Evolutionary conservation across 1,140 invertebrate genomes (phyloP).

Genomic region (Leptinotarsa lineolata): DNA sequence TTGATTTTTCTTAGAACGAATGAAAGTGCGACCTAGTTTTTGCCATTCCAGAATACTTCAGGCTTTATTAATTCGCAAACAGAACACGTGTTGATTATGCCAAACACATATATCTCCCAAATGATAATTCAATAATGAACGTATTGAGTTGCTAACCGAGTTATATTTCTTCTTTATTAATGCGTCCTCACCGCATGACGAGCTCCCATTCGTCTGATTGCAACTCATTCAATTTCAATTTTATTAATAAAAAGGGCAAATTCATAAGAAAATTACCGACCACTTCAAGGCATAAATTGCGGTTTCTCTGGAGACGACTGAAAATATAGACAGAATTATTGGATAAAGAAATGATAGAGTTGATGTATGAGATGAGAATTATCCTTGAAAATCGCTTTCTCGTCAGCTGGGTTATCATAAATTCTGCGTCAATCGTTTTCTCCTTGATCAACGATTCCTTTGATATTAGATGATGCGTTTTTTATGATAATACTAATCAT

Average conservation of each 20-base stretch:
- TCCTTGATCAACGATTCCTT: no score
- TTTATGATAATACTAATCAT: no score
- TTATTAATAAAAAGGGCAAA: constrained; percentile 6
- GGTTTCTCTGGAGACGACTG: neutral
- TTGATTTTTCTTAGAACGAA: no score
- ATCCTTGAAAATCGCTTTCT: no score
- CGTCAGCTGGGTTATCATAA: no score
- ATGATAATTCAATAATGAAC: neutral
- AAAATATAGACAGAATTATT: neutral
- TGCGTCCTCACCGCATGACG: neutral
- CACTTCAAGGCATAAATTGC: neutral
- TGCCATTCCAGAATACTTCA: no score
- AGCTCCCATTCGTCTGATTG: neutral
- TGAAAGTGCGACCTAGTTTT: no score
- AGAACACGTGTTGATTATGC: neutral
- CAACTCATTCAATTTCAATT: constrained; percentile 6
- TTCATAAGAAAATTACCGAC: neutral
- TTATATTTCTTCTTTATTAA: neutral
- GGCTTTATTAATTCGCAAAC: no score
- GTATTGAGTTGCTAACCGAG: neutral
- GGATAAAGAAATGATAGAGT: neutral
- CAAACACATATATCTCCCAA: neutral
- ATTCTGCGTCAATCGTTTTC: no score
- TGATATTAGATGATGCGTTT: no score
- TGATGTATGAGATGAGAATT: no score